phyloP scores from a whole-genome alignment of 1,140 invertebrate genomes.

The Acromyrmex heyeri region DNA sequence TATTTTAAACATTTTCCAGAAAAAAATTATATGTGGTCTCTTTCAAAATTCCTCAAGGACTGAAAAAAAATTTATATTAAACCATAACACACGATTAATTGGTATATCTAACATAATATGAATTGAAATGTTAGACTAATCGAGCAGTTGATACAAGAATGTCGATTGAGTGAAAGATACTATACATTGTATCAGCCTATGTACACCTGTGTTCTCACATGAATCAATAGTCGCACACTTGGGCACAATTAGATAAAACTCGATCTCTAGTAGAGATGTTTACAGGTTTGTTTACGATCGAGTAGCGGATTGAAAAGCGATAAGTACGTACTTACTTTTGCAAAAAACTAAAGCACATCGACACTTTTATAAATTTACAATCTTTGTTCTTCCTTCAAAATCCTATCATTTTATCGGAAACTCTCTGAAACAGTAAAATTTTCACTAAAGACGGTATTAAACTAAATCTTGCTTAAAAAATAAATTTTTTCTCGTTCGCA shows the following conservation, averaged over 20 bases:
- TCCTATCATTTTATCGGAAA: not conserved
- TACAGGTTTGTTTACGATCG: constrained; percentile 54
- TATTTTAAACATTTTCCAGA: not conserved
- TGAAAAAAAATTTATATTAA: constrained; percentile 2
- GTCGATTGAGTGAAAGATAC: constrained; percentile 12
- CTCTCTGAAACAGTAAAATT: not conserved
- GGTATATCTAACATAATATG: not conserved
- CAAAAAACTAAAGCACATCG: constrained; percentile 5
- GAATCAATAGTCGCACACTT: constrained; percentile 36
- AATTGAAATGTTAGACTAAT: constrained; percentile 16
- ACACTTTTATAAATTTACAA: constrained; percentile 11
- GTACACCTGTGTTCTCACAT: constrained; percentile 46
- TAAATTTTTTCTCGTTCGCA: not conserved
- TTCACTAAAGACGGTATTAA: not conserved
- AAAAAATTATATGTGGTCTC: not conserved
- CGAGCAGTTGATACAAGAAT: constrained; percentile 42
- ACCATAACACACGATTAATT: not conserved
- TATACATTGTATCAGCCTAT: constrained; percentile 19
- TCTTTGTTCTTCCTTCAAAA: constrained; percentile 15
- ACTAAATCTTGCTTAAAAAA: not conserved
- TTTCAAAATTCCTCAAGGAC: not conserved
- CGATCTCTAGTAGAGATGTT: constrained; percentile 43
- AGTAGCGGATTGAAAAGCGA: constrained; percentile 48
- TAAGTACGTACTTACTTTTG: constrained; percentile 2
- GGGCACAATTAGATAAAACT: constrained; percentile 55